A percentile compares a stretch with the other conserved stretches of the same genome.
Evolutionary conservation across 1,140 invertebrate genomes (phyloP).

Genomic region (Zaprionus vittiger): DNA sequence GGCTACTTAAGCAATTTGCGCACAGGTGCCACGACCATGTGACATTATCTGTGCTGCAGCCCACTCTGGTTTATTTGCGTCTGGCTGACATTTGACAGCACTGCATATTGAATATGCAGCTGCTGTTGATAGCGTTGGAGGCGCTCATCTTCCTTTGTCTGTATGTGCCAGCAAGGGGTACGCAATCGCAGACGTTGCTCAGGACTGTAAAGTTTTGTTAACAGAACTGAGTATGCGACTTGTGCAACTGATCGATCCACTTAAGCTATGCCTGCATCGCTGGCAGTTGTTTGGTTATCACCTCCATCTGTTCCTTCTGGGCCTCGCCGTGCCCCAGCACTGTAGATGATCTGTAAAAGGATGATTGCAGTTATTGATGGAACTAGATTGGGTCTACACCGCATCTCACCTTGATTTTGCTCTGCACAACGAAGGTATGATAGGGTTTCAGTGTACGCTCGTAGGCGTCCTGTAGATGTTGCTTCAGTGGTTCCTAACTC

Average conservation of each 20-base stretch:
- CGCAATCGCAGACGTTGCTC: not conserved
- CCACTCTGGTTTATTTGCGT: constrained; percentile 86
- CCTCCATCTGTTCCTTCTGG: not conserved
- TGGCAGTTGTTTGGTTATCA: not conserved
- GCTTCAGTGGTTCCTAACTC: constrained; percentile 62
- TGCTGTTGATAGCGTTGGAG: constrained; percentile 50
- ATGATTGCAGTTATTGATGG: not conserved
- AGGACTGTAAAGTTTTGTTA: not conserved
- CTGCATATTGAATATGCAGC: constrained; percentile 46
- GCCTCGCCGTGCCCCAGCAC: not conserved
- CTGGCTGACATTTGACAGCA: constrained; percentile 40
- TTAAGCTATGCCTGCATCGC: not conserved
- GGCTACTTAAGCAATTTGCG: constrained; percentile 94
- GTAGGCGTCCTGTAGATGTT: constrained; percentile 77
- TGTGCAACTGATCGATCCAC: not conserved
- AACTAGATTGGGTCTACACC: too few species aligned
- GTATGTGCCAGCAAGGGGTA: not conserved
- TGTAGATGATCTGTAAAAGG: not conserved
- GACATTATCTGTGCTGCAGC: constrained; percentile 92
- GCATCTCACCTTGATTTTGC: constrained; percentile 68
- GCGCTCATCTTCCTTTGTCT: constrained; percentile 6
- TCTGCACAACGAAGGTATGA: constrained; percentile 60
- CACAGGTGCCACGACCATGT: constrained; percentile 93
- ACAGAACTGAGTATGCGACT: not conserved
- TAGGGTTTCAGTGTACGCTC: constrained; percentile 81